These are phyloP conservation scores for Osmoderma eremita DNA, from an alignment of 2,888 invertebrate species.

Conservation along the genomic window DNA sequence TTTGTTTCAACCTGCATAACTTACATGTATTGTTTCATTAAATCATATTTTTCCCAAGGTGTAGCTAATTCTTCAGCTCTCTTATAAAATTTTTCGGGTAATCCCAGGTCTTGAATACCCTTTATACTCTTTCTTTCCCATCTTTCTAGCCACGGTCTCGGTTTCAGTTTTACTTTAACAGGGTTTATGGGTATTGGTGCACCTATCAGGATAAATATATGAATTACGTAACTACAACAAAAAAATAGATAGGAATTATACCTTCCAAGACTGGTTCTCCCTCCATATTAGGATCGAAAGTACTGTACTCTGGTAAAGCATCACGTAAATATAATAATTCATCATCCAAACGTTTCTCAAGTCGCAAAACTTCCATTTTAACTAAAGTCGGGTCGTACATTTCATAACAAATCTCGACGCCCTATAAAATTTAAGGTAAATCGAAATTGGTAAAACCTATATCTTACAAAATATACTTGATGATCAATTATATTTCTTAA, in stretches of 20 bases:
- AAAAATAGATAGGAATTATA: slow-evolving; percentile 39
- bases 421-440: slow-evolving; percentile 53
- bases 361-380: slow-evolving; percentile 86
- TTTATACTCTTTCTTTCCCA: slow-evolving; percentile 86
- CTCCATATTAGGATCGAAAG: slow-evolving; percentile 93
- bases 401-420: slow-evolving; percentile 79
- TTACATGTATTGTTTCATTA: slow-evolving; percentile 92
- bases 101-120: slow-evolving; percentile 69
- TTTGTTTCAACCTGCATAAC: too few relatives aligned
- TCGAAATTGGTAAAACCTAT: not conserved
- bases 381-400: slow-evolving; percentile 94
- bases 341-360: slow-evolving; percentile 94
- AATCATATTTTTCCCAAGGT: slow-evolving; percentile 90
- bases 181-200: slow-evolving; percentile 59
- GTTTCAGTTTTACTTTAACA: slow-evolving; percentile 75
- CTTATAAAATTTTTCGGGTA: slow-evolving; percentile 58
- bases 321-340: slow-evolving; percentile 89
- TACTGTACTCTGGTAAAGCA: slow-evolving; percentile 90
- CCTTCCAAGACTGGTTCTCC: slow-evolving; percentile 82
- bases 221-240: slow-evolving; percentile 15
- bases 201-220: slow-evolving; percentile 46
- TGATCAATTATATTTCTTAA: slow-evolving; percentile 94
- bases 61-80: slow-evolving; percentile 70
- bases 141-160: slow-evolving; percentile 88
- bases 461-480: slow-evolving; percentile 63